Conservation (phyloP, 2,888 invertebrate genomes). For the Peribatodes rhomboidaria region DNA sequence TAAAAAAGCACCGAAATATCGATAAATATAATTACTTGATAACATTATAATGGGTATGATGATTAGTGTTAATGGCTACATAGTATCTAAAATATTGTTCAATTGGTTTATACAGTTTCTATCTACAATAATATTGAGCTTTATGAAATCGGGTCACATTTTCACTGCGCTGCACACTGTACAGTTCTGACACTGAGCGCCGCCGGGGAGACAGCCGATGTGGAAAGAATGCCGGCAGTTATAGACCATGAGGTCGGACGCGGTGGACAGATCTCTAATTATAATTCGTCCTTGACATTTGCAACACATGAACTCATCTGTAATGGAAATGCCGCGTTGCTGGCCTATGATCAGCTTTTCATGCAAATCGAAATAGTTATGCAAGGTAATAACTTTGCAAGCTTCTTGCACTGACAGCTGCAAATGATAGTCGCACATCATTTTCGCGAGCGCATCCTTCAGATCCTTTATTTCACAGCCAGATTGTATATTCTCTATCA, state of each 20-base stretch:
- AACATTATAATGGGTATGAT: conserved; percentile 45
- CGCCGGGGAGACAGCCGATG: conserved; percentile 91
- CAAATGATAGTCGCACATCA: conserved; percentile 97
- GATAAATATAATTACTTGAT: conserved; percentile 49
- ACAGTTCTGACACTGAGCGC: conserved; percentile 67
- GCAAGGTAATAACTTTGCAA: conserved; percentile 95
- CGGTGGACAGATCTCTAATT: conserved; percentile 89
- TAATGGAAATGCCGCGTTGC: conserved; percentile 91
- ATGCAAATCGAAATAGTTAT: conserved; percentile 95
- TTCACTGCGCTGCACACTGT: conserved; percentile 78
- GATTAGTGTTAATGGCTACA: conserved; percentile 50
- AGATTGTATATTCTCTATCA: conserved; percentile 94
- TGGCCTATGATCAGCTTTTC: conserved; percentile 92
- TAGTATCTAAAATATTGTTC: conserved; percentile 54
- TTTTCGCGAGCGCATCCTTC: conserved; percentile 96
- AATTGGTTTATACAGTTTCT: conserved; percentile 58
- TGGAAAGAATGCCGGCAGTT: conserved; percentile 97
- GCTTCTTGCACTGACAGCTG: conserved; percentile 97
- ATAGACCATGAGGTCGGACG: conserved; percentile 92
- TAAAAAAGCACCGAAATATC: conserved; percentile 72
- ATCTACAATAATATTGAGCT: conserved; percentile 64
- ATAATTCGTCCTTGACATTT: conserved; percentile 92
- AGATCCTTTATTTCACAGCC: conserved; percentile 95
- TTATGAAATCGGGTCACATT: conserved; percentile 66
- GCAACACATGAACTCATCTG: conserved; percentile 92